Conservation (phyloP, 2,797 vertebrate species). For the Mus spretus region DNA sequence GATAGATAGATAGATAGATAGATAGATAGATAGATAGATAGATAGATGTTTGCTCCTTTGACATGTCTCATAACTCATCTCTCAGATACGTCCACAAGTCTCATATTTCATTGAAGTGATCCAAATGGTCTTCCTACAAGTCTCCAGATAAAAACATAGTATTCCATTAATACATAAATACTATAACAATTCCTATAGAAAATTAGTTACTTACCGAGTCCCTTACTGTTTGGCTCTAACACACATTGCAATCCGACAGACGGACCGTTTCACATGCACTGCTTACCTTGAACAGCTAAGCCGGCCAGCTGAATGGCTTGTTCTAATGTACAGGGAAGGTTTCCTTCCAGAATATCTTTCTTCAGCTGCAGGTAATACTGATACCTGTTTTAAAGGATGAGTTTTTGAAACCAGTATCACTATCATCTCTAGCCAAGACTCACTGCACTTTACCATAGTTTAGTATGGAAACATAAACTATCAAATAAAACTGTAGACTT, state of each 20-base stretch:
- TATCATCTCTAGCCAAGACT: constrained; percentile 1
- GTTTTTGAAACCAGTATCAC: constrained; percentile 23
- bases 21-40: too few relatives aligned
- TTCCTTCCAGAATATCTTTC: constrained; percentile 98
- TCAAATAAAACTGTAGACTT: constrained; percentile 32
- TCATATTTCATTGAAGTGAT: constrained; percentile 44
- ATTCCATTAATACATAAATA: constrained; percentile 37
- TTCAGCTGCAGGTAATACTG: constrained; percentile 99
- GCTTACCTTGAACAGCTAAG: constrained; percentile 98
- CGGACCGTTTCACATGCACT: neutral
- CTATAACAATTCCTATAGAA: neutral
- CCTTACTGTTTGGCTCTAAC: constrained; percentile 15
- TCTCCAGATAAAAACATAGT: neutral
- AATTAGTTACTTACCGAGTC: constrained; percentile 25
- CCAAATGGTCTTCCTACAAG: constrained; percentile 15
- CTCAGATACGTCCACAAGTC: constrained; percentile 55
- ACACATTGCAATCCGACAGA: constrained; percentile 49
- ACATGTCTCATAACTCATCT: constrained; percentile 16
- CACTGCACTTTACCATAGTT: constrained; percentile 33
- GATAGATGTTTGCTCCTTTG: neutral
- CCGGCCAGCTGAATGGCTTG: constrained; percentile 97
- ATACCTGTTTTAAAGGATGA: constrained; percentile 90
- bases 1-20: too few relatives aligned
- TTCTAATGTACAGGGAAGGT: constrained; percentile 96
- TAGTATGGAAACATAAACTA: constrained; percentile 30